These are phyloP conservation scores for Leontopithecus rosalia DNA, from an alignment of 2,797 vertebrate species.

Conservation along the genomic window DNA sequence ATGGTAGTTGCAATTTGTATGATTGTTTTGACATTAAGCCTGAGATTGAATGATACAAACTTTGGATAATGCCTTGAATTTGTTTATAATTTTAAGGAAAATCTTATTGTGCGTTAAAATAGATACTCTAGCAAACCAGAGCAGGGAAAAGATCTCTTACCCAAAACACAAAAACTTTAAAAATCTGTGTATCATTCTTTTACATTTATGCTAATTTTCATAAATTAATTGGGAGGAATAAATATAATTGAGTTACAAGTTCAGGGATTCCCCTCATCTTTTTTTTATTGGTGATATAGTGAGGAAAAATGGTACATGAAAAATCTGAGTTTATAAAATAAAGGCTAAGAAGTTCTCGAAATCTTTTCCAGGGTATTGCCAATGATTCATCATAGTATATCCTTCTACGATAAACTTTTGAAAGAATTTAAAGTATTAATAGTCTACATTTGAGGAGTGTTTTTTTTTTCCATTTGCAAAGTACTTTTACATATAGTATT, in stretches of 20 bases:
- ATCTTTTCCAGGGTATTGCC: conserved; percentile 44
- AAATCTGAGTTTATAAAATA: conserved; percentile 42
- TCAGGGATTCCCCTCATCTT: neutral
- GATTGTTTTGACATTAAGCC: conserved; percentile 1
- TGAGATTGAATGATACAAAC: conserved; percentile 11
- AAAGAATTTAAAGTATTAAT: conserved; percentile 44
- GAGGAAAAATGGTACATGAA: neutral
- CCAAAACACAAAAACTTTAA: neutral
- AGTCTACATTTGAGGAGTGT: neutral
- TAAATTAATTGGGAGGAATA: conserved; percentile 1
- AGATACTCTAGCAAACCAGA: conserved; percentile 32
- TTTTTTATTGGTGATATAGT: conserved; percentile 39
- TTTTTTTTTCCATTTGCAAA: conserved; percentile 26
- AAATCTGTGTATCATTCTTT: conserved; percentile 27
- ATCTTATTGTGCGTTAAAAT: conserved; percentile 16
- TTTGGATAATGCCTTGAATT: conserved; percentile 45
- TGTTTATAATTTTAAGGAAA: conserved; percentile 37
- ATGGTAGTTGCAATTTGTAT: neutral
- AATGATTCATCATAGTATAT: neutral
- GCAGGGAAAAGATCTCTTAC: neutral
- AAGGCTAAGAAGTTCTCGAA: conserved; percentile 40
- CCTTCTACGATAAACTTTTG: conserved; percentile 20
- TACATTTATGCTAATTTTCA: conserved; percentile 39
- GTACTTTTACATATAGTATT: neutral
- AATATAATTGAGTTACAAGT: conserved; percentile 39